Conservation (phyloP, 1,140 invertebrate genomes). For the Panagrolaimus sp. region DNA sequence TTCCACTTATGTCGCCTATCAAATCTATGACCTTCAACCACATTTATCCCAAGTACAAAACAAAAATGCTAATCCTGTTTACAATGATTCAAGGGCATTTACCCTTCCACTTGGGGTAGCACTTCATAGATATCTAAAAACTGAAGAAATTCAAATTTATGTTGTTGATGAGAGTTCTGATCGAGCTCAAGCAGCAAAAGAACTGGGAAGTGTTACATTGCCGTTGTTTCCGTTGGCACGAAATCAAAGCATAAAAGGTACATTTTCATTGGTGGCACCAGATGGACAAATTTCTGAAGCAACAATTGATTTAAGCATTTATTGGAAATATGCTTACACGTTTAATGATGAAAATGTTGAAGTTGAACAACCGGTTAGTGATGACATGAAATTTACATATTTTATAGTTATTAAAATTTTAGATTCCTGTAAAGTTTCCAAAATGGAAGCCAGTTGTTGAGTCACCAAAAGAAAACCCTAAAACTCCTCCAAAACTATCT, state of each 20-base stretch:
- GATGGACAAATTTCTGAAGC: constrained; percentile 29
- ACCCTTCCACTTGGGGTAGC: constrained; percentile 29
- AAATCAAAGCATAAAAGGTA: constrained; percentile 26
- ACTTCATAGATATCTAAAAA: constrained; percentile 37
- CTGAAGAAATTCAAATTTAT: constrained; percentile 14
- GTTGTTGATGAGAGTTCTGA: constrained; percentile 4
- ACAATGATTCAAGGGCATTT: constrained; percentile 26
- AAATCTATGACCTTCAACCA: constrained; percentile 43
- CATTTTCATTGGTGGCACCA: constrained; percentile 10
- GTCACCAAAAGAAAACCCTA: neutral
- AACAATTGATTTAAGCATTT: constrained; percentile 31
- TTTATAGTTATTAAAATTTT: neutral
- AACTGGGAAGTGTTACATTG: constrained; percentile 4
- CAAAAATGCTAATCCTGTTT: constrained; percentile 33
- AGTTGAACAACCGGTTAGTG: constrained; percentile 1
- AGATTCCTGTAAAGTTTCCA: neutral
- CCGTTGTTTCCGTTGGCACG: constrained; percentile 29
- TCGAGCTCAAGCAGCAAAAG: constrained; percentile 8
- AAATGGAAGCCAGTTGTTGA: neutral
- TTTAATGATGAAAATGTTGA: constrained; percentile 31
- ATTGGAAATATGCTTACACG: constrained; percentile 36
- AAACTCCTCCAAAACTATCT: neutral
- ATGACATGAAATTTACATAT: neutral
- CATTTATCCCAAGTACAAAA: constrained; percentile 28
- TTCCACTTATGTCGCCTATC: constrained; percentile 38